Base-by-base conservation (phyloP, 2,113 vertebrate species). In the Prinia subflava region DNA sequence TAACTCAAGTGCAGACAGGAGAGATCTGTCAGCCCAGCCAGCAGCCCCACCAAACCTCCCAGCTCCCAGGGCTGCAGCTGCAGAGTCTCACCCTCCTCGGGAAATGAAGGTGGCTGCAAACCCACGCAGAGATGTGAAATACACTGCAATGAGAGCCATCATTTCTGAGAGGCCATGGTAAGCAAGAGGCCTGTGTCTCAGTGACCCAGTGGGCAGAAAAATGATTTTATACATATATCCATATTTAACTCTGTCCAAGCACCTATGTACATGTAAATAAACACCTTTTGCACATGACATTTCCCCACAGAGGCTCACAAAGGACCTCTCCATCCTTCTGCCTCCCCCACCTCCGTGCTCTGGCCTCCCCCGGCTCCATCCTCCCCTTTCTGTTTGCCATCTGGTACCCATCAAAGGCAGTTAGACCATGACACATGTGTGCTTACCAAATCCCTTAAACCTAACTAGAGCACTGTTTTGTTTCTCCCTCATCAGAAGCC, bases 361-460 rank as follows among this genome's bases (percentile, higher is more conserved):
- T 70, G 87, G 55, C 71, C 63, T 83, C 33, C 78, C 90, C 63
- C 4, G 0, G 41, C 84, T 87, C 71, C 83, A 77, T 50, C 83
- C 87, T 85, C 83, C 76, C 75, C 83, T 86, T 37, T 91, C 95
- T 88, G 76, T 77, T 93, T 85, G 92, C 93, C 96, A 96, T 95
- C 95, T 96, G 96, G 85, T 95, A 90, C 93, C 93, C 94, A 96
- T 96, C 95, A 94, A 94, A 95, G 94, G 92, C 94, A 94, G 90
- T 88, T 85, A 96, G 93, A 94, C 76, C 83, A 50, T 33, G 93
- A 89, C 96, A 96, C 75, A 82, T 93, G 75, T 77, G 92, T 4
- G 31, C 93, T 81, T 77, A 80, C 85, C 96, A 96, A 96, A 96
- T 88, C 96, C 94, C 91, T 93, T 92, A 97, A 96, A 96, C 92